Evolutionary conservation across 2,797 vertebrate genomes (phyloP), one percentile per base, ranked within the genome.

Genomic region (Enteromius mattozi): DNA sequence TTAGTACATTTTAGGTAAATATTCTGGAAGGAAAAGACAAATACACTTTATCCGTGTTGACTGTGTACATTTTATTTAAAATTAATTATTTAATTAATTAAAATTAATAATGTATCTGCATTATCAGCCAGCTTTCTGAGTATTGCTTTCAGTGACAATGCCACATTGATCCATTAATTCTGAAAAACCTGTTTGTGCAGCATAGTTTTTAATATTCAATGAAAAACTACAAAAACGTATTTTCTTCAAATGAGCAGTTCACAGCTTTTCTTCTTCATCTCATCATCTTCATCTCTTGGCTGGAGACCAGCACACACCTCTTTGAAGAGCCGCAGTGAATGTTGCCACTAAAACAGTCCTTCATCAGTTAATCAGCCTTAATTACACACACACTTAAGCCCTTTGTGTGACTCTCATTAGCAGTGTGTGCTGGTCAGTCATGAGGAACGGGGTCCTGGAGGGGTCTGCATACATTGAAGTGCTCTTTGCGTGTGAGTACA

Each of bases 381-480:
- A 65, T 27, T 33, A 79, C 59, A 65, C 59, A 79, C 77, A 78
- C 49, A 42, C 77, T 65, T 45, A 2, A 79, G 56, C 17, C 14
- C 13, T 63, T 78, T 86, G 54, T 66, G 42, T 27, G 86, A 61
- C 80, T 78, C 85, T 75, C 17, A 40, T 35, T 91, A 92, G 92
- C 92, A 90, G 92, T 88, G 92, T 90, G 90, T 88, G 88, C 88
- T 24, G 68, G 68, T 42, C 68, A 14, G 21, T 40, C 68, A 14
- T 70, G 68, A 42, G 68, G 10, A 70, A 24, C 6, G 68, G 40
- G 68, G 40, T 16, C 21, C 37, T 3, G 21, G 68, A 71, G n/a
- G 63, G 16, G 16, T 74, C 42, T 6, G 8, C 17, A 33, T 51
- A 27, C 45, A 33, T 33, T 33, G 27, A 6, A 24, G 42, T 16